Conservation (phyloP, 2,797 vertebrate species). For the Sebastes aleutianus region DNA sequence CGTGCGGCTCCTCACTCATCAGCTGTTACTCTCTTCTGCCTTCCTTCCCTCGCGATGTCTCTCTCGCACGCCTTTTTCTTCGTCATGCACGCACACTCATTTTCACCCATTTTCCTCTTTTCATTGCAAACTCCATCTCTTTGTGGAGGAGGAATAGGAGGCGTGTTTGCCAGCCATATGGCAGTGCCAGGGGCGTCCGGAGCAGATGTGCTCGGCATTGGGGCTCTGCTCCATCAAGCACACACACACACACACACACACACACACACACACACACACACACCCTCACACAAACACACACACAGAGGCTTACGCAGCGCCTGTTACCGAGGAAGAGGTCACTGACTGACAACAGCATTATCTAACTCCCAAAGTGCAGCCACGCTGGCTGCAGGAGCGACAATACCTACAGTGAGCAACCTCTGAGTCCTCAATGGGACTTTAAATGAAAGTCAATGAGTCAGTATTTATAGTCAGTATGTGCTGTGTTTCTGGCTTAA, state of each 20-base stretch:
- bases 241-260: conserved; percentile 54
- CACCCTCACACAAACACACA: not conserved
- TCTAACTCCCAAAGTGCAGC: conserved; percentile 50
- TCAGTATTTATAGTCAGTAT: not conserved
- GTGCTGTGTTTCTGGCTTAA: not conserved
- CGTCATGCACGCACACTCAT: conserved; percentile 31
- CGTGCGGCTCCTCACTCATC: conserved; percentile 63
- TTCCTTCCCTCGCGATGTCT: conserved; percentile 30
- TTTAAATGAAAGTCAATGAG: not conserved
- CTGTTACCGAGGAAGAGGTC: conserved; percentile 67
- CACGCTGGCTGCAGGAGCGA: conserved; percentile 8
- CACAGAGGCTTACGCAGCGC: conserved; percentile 32
- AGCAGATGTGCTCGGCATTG: conserved; percentile 78
- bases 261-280: conserved; percentile 14
- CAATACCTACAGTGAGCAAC: conserved; percentile 7
- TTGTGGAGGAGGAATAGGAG: conserved; percentile 64
- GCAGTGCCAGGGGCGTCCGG: conserved; percentile 74
- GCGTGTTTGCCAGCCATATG: conserved; percentile 78
- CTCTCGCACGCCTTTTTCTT: conserved; percentile 17
- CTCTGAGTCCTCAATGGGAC: conserved; percentile 3
- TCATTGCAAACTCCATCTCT: conserved; percentile 57
- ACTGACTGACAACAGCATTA: conserved; percentile 61
- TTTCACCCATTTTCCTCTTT: conserved; percentile 50
- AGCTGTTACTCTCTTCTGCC: conserved; percentile 64
- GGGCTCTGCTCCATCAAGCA: conserved; percentile 69